These are phyloP conservation scores for Mantis religiosa DNA, from an alignment of 2,888 invertebrate species.

Conservation along the genomic window DNA sequence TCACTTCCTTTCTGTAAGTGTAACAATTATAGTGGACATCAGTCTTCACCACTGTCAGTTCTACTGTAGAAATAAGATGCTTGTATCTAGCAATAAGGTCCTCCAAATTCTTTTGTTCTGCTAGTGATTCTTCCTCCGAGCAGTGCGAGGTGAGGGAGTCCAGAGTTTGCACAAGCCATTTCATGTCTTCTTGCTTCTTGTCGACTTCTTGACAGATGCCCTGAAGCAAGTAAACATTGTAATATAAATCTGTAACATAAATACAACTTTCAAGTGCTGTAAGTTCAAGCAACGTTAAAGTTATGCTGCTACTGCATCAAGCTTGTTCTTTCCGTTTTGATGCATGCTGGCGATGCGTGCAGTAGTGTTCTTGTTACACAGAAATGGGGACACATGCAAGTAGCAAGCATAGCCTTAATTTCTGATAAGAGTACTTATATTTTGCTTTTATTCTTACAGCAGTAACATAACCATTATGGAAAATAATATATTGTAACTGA, in stretches of 20 bases:
- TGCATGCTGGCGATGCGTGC: neutral
- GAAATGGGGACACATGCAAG: neutral
- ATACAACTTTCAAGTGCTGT: neutral
- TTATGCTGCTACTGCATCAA: neutral
- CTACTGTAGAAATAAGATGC: slow-evolving; percentile 85
- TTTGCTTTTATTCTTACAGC: too few relatives aligned
- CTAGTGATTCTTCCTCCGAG: slow-evolving; percentile 71
- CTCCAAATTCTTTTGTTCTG: slow-evolving; percentile 79
- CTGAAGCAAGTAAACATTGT: slow-evolving; percentile 48
- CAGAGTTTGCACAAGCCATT: slow-evolving; percentile 88
- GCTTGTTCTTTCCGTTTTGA: neutral
- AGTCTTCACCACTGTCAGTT: slow-evolving; percentile 88
- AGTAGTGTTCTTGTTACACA: neutral
- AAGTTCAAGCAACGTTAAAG: neutral
- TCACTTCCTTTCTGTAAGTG: slow-evolving; percentile 81
- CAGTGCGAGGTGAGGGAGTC: slow-evolving; percentile 81
- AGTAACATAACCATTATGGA: too few relatives aligned
- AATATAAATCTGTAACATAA: neutral
- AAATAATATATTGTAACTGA: too few relatives aligned
- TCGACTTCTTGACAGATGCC: slow-evolving; percentile 88
- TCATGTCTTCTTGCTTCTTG: slow-evolving; percentile 86
- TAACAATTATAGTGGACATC: slow-evolving; percentile 90
- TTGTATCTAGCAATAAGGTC: slow-evolving; percentile 82
- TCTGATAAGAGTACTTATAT: too few relatives aligned
- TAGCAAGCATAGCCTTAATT: too few relatives aligned